Base-by-base conservation (phyloP, 2,113 vertebrate species). In the Lamprologus sp. region DNA sequence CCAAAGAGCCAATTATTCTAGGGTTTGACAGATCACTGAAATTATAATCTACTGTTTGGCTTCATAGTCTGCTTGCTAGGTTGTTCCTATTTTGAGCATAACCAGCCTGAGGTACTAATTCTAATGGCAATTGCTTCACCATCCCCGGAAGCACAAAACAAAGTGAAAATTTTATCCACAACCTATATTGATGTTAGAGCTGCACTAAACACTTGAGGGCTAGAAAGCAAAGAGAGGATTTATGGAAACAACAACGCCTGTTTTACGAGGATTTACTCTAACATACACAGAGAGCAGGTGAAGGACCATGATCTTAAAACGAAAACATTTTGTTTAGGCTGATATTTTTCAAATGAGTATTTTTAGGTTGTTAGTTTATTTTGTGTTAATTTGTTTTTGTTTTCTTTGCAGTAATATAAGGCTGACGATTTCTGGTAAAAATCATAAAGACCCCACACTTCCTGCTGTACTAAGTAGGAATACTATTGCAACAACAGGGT, bases 1-100 rank as follows among this genome's bases (percentile, higher is more conserved):
- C 81, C 86, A 85, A 87, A 84, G 77, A 90, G 86, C 93, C 88
- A 93, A 91, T 93, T 94, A 92, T 88, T 85, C 81, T 81, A 23
- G 19, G 47, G 60, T 87, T 83, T 92, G 92, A 92, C 90, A 90
- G 84, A 87, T 90, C 75, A 60, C 79, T 21, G 65, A 87, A 84
- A 93, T 92, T 92, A 89, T 87, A 87, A 88, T 92, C 82, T 75
- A 84, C n/a, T 14, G 63, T 84, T 55, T 55, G 55, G 60, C 47
- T 60, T 80, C 4, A 23, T 81, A 77, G 90, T 83, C 84, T 84
- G 89, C 81, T 87, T 81, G 84, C 31, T 87, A 79, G 86, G 84
- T 85, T 91, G 63, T 90, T 91, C 93, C 88, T 90, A 89, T 92
- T 91, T 90, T 84, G 6, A 89, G 86, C 56, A 9, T 88, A 60